Conservation (phyloP, 1,140 invertebrate genomes). For the Meloidogyne exigua region DNA sequence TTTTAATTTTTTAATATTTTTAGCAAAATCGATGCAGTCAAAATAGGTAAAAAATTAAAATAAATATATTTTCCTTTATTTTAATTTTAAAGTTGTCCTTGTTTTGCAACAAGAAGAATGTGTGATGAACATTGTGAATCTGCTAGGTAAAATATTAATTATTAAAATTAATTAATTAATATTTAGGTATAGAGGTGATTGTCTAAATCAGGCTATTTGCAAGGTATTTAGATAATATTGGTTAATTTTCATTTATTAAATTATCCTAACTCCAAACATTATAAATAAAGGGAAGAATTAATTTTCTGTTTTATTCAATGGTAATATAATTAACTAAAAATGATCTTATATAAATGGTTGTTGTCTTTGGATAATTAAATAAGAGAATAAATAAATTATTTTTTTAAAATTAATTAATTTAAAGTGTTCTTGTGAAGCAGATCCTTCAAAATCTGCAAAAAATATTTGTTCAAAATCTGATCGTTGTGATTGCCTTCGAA, state of each 20-base stretch:
- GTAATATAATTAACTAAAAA: no score
- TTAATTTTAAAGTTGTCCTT: conserved; percentile 53
- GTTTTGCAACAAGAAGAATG: conserved; percentile 61
- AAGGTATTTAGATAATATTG: conserved; percentile 33
- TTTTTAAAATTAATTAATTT: not conserved
- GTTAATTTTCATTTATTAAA: no score
- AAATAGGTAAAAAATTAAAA: conserved; percentile 29
- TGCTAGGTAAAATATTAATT: conserved; percentile 54
- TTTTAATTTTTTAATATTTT: conserved; percentile 4
- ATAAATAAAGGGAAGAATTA: no score
- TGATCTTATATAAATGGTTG: no score
- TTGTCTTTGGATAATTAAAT: no score
- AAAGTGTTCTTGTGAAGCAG: conserved; percentile 62
- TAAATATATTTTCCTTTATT: not conserved
- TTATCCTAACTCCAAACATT: no score
- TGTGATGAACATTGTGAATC: conserved; percentile 63
- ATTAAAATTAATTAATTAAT: not conserved
- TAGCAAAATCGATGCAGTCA: conserved; percentile 55
- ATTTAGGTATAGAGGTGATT: conserved; percentile 63
- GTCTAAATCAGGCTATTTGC: conserved; percentile 63
- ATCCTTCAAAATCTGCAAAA: conserved; percentile 63
- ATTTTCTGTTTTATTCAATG: no score
- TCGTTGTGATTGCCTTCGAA: conserved; percentile 61
- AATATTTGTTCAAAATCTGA: conserved; percentile 61
- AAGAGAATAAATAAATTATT: not conserved